A percentile compares a stretch with the other conserved stretches of the same genome.
Conservation (phyloP, 2,888 invertebrate genomes). For the Spisula subtruncata region DNA sequence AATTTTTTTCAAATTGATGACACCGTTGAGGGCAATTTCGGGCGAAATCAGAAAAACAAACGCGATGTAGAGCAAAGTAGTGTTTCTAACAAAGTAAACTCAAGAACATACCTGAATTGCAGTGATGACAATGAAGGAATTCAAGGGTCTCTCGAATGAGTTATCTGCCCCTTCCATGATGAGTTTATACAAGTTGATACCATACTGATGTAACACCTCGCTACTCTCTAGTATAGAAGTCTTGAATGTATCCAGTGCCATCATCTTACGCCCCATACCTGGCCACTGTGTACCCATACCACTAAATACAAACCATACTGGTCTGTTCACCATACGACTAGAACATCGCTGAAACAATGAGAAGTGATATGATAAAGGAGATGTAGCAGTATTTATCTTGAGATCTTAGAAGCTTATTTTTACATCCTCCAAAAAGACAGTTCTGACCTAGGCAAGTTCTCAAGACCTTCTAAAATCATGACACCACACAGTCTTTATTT, state of each 20-base stretch:
- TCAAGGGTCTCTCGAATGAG: slow-evolving; percentile 94
- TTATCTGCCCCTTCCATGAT: slow-evolving; percentile 93
- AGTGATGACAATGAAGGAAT: slow-evolving; percentile 97
- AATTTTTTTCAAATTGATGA: no score
- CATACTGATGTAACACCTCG: slow-evolving; percentile 93
- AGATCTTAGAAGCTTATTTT: neutral
- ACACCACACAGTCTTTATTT: no score
- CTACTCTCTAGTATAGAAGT: slow-evolving; percentile 93
- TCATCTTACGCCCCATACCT: slow-evolving; percentile 97
- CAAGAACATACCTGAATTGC: slow-evolving; percentile 93
- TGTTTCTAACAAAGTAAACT: neutral
- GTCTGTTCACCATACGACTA: slow-evolving; percentile 88
- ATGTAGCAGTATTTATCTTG: neutral
- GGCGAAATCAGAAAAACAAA: no score
- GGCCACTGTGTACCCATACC: slow-evolving; percentile 99
- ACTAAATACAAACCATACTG: slow-evolving; percentile 98
- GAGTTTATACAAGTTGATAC: slow-evolving; percentile 94
- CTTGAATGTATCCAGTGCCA: slow-evolving; percentile 94
- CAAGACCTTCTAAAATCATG: no score
- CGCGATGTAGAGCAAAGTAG: no score
- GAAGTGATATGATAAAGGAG: neutral
- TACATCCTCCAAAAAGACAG: no score
- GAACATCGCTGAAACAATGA: slow-evolving; percentile 25
- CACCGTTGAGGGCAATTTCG: no score
- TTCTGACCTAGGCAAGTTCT: no score